Conservation (phyloP, 2,797 vertebrate species). For the Helicolenus hilgendorfi region DNA sequence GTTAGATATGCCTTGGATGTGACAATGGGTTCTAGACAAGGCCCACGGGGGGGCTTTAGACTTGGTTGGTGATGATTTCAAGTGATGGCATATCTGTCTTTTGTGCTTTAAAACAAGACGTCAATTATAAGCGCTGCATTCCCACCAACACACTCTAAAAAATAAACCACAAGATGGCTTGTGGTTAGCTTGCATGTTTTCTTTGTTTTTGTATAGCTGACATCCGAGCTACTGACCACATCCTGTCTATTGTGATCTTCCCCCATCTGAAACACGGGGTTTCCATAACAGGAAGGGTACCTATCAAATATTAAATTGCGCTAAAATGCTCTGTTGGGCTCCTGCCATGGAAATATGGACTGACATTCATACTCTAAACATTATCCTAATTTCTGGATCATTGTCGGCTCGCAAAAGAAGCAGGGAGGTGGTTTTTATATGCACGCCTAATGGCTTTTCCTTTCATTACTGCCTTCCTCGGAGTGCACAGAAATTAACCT, state of each 20-base stretch:
- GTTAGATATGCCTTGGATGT: constrained; percentile 19
- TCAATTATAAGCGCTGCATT: background rate
- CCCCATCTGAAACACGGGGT: constrained; percentile 30
- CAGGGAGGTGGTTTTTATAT: constrained; percentile 44
- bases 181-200: constrained; percentile 9
- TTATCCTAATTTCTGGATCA: constrained; percentile 78
- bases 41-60: background rate
- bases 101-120: background rate
- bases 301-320: constrained; percentile 77
- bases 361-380: constrained; percentile 80
- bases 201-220: background rate
- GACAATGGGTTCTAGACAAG: background rate
- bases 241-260: constrained; percentile 5
- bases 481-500: constrained; percentile 61
- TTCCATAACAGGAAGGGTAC: constrained; percentile 70
- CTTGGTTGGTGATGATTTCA: background rate
- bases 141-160: background rate
- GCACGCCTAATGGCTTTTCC: constrained; percentile 83
- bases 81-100: background rate
- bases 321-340: constrained; percentile 69
- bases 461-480: constrained; percentile 80
- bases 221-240: constrained; percentile 7
- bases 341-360: constrained; percentile 79
- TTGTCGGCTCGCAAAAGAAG: constrained; percentile 63
- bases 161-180: background rate